Base-by-base conservation (phyloP, 1,140 invertebrate species). In the Halyomorpha halys region DNA sequence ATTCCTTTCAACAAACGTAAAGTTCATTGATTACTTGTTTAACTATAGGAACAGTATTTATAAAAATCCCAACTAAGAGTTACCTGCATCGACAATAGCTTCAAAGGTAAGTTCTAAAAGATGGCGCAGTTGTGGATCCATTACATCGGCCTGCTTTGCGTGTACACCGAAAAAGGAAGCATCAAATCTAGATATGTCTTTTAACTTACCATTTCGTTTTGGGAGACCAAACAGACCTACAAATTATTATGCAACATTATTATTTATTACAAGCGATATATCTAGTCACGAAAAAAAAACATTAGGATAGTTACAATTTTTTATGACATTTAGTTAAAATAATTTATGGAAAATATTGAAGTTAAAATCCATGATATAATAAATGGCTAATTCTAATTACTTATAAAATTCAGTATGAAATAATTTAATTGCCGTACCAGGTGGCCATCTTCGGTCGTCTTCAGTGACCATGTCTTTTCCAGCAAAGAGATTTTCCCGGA, bases 71-170 rank as follows among this genome's bases (percentile, higher is more conserved):
- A 6, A 53, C 5, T 53, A n/a, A 9, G 8, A 53, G 3, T 70
- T 71, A 68, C 93, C 93, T 56, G 95, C 89, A 80, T 99, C 96
- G 64, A 97, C 79, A 63, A 98, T 89, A 1, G 92, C 87, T 79
- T 98, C 96, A 75, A 97, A 85, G 2, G 94, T 91, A n/a, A 87
- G 73, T 78, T 99, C 96, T 5, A 98, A 80, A 25, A 98, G 76
- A 70, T 97, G 79, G 67, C 95, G 79, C 44, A 97, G 76, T 75
- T 97, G 91, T 4, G 96, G 94, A 74, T 98, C 95, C 94, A 98
- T 98, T 39, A 84, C 82, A 70, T 96, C 80, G 1, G 94, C 94
- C 74, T 97, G 92, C 77, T 96, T 95, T 2, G 86, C 85, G 73
- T 94, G 90, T 8, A 97, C 90, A 49, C 91, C 90, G 77, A 97